phyloP scores from a whole-genome alignment of 64 coral and sea anemone species.

The Hydrozoanthus tunicans region DNA sequence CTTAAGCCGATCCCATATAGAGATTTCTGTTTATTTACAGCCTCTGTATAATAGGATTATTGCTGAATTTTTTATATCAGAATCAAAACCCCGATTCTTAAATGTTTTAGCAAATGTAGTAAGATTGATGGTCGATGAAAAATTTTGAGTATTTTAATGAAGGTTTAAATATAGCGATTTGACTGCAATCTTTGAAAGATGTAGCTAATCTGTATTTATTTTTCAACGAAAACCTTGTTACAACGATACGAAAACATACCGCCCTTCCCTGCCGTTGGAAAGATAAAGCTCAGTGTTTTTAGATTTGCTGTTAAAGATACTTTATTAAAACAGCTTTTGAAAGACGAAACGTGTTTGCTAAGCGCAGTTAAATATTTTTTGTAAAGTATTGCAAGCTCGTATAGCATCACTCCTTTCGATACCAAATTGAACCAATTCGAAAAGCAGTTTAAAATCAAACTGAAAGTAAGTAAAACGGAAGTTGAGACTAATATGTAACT shows the following conservation, averaged over 20 bases:
- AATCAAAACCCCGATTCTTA: not conserved
- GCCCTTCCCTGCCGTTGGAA: not conserved
- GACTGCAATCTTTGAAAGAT: slow-evolving; percentile 30
- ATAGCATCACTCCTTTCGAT: not conserved
- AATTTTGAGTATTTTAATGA: slow-evolving; percentile 54
- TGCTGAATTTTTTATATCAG: slow-evolving; percentile 1
- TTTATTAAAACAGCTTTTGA: not conserved
- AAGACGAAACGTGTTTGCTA: too few species aligned
- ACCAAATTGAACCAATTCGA: too few species aligned
- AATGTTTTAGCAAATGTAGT: slow-evolving; percentile 59
- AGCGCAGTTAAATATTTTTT: too few species aligned
- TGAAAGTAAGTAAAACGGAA: not conserved
- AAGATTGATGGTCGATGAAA: slow-evolving; percentile 39
- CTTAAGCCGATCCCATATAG: not conserved
- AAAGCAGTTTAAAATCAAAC: not conserved
- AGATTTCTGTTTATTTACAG: not conserved
- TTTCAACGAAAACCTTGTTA: not conserved
- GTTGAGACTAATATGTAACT: not conserved
- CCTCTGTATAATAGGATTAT: slow-evolving; percentile 26
- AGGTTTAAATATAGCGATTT: slow-evolving; percentile 57
- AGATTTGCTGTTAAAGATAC: not conserved
- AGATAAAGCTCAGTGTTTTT: not conserved
- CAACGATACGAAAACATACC: not conserved
- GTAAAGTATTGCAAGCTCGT: not conserved
- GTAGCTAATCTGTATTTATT: not conserved